Percentiles rank a stretch among this genome's conserved stretches.
These are phyloP conservation scores for Rhabdornis inornatus DNA, from an alignment of 2,113 vertebrate genomes.

Conservation along the genomic window DNA sequence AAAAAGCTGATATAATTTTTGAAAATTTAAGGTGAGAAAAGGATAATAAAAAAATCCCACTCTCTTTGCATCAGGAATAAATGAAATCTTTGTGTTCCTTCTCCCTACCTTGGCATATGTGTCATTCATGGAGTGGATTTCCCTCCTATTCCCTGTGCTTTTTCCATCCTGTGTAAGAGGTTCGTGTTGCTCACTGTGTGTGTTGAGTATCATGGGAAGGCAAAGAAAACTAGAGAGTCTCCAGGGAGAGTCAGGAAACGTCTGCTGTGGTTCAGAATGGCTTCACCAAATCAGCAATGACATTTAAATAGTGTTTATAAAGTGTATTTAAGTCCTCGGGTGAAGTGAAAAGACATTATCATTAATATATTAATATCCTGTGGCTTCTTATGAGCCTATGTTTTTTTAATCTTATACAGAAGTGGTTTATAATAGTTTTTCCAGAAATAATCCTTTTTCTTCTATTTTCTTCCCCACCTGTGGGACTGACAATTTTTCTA, in stretches of 20 bases:
- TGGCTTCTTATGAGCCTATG: background rate
- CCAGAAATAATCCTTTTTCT: background rate
- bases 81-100: background rate
- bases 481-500: background rate
- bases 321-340: background rate
- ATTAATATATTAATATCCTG: slow-evolving; percentile 23
- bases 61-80: background rate
- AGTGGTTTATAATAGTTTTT: background rate
- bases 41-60: background rate
- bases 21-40: background rate
- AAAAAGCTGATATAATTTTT: background rate
- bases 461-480: background rate
- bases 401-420: background rate
- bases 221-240: background rate
- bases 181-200: background rate
- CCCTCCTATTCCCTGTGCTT: background rate
- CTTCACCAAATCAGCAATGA: background rate
- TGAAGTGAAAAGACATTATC: slow-evolving; percentile 3
- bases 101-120: background rate
- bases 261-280: background rate
- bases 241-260: background rate
- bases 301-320: slow-evolving; percentile 10
- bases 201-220: background rate
- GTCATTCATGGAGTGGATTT: background rate
- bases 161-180: background rate